Base-by-base conservation (phyloP, 2,888 invertebrate species). In the Himalopsyche japonica region DNA sequence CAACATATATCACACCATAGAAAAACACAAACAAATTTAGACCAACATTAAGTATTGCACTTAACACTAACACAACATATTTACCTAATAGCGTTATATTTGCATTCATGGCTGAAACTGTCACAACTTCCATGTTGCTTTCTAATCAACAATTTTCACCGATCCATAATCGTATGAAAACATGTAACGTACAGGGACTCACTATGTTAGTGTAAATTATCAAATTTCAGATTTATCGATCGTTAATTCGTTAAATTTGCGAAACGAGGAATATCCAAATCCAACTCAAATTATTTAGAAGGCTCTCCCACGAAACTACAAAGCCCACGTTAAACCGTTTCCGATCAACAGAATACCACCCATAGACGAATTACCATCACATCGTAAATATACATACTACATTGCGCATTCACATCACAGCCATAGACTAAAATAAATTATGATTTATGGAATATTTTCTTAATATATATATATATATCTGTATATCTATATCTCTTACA, bases 61-160 rank as follows among this genome's bases (percentile, higher is more conserved):
- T 12, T 15, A 70, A 27, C 70, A 70, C n/a, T n/a, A 27, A 24
- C 70, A 70, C 30, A 70, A 70, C 70, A 70, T 80, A 30, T 57
- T 86, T 81, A 82, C 84, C 84, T 82, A 79, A 82, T 80, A 84
- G 77, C 64, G 43, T 84, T 84, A 91, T 92, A 92, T 92, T 92
- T 92, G 92, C 92, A 92, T 92, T 92, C 92, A 92, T 92, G 92
- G 92, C 92, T 92, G 92, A 92, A 70, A 92, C 92, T 92, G 92
- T 92, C 92, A 92, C 90, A 89, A 91, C 92, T 92, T 92, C 92
- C 92, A 92, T 92, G 92, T 92, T 92, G 92, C 92, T 92, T 92
- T 92, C 92, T 92, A 91, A 90, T 90, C 85, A 83, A 43, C 82
- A 83, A 85, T 83, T 83, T 85, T 81, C 80, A 64, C 79, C 79